A percentile compares a stretch with the other conserved stretches of the same genome.
Evolutionary conservation across 2,113 vertebrate genomes (phyloP).

Genomic region (Lynx canadensis): DNA sequence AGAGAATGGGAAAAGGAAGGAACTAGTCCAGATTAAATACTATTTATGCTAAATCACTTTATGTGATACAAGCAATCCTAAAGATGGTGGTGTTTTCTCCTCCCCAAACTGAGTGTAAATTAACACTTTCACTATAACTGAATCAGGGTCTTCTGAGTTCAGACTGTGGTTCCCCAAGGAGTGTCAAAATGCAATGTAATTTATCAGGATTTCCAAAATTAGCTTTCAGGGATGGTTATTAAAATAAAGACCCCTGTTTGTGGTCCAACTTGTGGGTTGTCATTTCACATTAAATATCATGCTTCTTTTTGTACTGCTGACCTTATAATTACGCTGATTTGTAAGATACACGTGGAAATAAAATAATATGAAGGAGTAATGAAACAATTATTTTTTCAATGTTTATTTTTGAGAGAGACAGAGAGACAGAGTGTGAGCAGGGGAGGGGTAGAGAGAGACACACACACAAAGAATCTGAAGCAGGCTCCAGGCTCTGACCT

Average conservation of each 20-base stretch:
- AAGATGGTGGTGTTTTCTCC: not conserved
- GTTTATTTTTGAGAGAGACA: too few relatives aligned
- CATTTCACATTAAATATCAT: not conserved
- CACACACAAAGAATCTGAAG: too few relatives aligned
- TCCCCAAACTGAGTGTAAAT: not conserved
- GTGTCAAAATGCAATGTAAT: not conserved
- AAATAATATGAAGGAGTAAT: not conserved
- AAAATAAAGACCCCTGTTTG: not conserved
- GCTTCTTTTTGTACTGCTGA: not conserved
- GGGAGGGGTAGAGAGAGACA: too few relatives aligned
- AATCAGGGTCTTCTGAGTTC: not conserved
- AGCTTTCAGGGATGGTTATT: not conserved
- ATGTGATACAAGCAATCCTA: not conserved
- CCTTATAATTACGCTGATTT: not conserved
- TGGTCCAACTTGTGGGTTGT: not conserved
- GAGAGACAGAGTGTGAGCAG: too few relatives aligned
- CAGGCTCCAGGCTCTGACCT: too few relatives aligned
- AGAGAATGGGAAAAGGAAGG: not conserved
- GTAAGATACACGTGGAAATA: not conserved
- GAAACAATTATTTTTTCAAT: not conserved
- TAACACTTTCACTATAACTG: not conserved
- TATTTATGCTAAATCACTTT: not conserved
- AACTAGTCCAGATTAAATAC: not conserved
- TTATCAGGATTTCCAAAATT: slow-evolving; percentile 17
- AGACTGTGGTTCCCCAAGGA: not conserved